A percentile compares a stretch with the other conserved stretches of the same genome.
Conservation (phyloP, 1,140 invertebrate genomes). For the Drosophila subobscura region DNA sequence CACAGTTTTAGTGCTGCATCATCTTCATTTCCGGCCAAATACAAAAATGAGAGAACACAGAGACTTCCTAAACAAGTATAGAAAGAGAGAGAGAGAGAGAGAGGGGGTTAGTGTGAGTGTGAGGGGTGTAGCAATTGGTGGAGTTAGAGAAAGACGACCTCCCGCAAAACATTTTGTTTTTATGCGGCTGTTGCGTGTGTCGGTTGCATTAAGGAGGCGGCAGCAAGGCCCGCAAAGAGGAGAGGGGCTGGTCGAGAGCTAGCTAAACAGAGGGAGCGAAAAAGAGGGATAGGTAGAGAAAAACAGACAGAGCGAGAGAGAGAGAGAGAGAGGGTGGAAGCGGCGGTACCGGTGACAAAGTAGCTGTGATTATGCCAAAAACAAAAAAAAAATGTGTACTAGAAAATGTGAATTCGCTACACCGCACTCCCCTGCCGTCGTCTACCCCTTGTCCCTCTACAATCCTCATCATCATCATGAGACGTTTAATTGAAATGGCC, state of each 20-base stretch:
- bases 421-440: not conserved
- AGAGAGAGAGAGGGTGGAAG: slow-evolving; percentile 11
- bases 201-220: slow-evolving; percentile 67
- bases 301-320: slow-evolving; percentile 25
- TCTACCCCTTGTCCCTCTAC: not conserved
- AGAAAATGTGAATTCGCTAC: not conserved
- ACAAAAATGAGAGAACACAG: not conserved
- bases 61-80: slow-evolving; percentile 46
- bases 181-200: slow-evolving; percentile 76
- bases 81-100: not conserved
- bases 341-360: slow-evolving; percentile 74
- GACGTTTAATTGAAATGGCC: slow-evolving; percentile 77
- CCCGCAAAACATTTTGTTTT: slow-evolving; percentile 72
- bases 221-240: slow-evolving; percentile 7
- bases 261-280: slow-evolving; percentile 6
- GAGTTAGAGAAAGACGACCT: slow-evolving; percentile 19
- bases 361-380: slow-evolving; percentile 69
- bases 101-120: slow-evolving; percentile 1
- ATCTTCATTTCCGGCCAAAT: slow-evolving; percentile 75
- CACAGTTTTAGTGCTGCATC: slow-evolving; percentile 78
- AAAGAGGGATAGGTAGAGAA: not conserved
- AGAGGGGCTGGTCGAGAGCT: too few species aligned
- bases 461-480: slow-evolving; percentile 40
- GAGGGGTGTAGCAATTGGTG: slow-evolving; percentile 17
- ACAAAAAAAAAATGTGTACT: slow-evolving; percentile 11